Percentiles rank a stretch among this genome's conserved stretches.
Conservation (phyloP, 2,113 vertebrate species). For the Micronycteris hirsuta region DNA sequence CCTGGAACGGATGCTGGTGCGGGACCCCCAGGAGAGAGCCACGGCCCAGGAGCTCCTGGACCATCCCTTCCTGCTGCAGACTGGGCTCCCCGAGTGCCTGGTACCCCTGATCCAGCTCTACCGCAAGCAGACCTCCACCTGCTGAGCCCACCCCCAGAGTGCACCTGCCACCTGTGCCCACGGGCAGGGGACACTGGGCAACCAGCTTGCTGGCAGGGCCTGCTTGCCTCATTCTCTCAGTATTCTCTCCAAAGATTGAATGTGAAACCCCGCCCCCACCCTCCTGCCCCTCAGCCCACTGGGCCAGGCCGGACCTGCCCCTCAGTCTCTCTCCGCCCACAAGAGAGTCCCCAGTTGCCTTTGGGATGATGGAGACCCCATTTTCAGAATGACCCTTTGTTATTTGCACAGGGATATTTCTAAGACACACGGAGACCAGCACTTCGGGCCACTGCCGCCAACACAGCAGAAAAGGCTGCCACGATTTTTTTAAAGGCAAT, state of each 20-base stretch:
- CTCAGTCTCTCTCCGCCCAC: constrained; percentile 6
- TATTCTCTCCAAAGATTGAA: constrained; percentile 72
- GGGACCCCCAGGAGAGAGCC: constrained; percentile 92
- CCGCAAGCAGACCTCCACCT: constrained; percentile 88
- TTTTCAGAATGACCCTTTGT: constrained; percentile 25
- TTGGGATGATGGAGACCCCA: constrained; percentile 40
- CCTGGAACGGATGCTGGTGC: constrained; percentile 94
- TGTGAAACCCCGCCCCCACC: constrained; percentile 62
- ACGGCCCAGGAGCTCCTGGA: constrained; percentile 95
- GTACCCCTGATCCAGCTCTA: constrained; percentile 96
- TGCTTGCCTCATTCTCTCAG: constrained; percentile 68
- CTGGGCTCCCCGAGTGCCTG: constrained; percentile 95
- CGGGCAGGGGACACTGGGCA: constrained; percentile 17
- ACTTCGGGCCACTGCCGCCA: constrained; percentile 63
- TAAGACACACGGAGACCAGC: constrained; percentile 53
- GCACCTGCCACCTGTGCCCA: not conserved
- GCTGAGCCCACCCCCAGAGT: constrained; percentile 72
- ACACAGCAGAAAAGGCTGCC: constrained; percentile 65
- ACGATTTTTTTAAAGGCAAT: constrained; percentile 42
- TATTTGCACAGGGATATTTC: constrained; percentile 62
- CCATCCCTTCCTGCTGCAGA: constrained; percentile 97
- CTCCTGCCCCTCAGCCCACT: constrained; percentile 71
- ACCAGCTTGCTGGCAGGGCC: constrained; percentile 40
- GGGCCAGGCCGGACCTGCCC: constrained; percentile 69
- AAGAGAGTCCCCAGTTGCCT: constrained; percentile 54